phyloP scores from a whole-genome alignment of 2,797 vertebrate species.

The Mormyrops boulengeri region DNA sequence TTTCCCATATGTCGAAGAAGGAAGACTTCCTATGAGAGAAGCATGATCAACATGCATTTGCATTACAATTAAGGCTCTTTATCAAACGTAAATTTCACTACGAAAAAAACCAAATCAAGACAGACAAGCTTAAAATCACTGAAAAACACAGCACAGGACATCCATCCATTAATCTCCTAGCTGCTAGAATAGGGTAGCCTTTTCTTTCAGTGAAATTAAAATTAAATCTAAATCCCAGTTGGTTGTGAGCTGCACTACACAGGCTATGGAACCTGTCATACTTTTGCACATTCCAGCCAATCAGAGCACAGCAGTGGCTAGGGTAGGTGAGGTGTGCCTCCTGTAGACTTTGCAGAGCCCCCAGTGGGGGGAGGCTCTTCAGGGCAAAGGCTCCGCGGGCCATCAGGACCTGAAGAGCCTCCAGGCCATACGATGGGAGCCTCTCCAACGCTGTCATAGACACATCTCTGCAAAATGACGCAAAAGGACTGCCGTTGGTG shows the following conservation, averaged over 20 bases:
- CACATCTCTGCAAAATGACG: conserved; percentile 66
- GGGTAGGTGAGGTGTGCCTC: conserved; percentile 77
- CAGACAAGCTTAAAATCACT: not conserved
- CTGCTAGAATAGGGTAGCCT: not conserved
- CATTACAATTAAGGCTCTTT: not conserved
- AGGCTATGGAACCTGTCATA: conserved; percentile 39
- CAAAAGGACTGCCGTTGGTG: not conserved
- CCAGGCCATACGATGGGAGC: conserved; percentile 69
- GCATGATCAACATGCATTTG: not conserved
- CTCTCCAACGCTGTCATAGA: conserved; percentile 69
- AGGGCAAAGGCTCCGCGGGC: conserved; percentile 67
- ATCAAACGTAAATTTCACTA: not conserved
- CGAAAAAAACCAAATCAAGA: not conserved
- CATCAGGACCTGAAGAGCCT: conserved; percentile 67
- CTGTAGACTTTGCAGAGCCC: conserved; percentile 66
- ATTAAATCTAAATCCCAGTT: not conserved
- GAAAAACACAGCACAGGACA: not conserved
- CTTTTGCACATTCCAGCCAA: conserved; percentile 61
- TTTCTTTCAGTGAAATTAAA: not conserved
- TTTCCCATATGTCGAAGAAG: conserved; percentile 33
- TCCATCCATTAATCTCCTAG: not conserved
- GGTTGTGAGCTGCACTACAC: not conserved
- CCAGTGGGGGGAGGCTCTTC: conserved; percentile 72
- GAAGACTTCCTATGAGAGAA: conserved; percentile 35
- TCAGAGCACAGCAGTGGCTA: conserved; percentile 81